Base-by-base conservation (phyloP, 2,888 invertebrate species). In the Horisme vitalbata region DNA sequence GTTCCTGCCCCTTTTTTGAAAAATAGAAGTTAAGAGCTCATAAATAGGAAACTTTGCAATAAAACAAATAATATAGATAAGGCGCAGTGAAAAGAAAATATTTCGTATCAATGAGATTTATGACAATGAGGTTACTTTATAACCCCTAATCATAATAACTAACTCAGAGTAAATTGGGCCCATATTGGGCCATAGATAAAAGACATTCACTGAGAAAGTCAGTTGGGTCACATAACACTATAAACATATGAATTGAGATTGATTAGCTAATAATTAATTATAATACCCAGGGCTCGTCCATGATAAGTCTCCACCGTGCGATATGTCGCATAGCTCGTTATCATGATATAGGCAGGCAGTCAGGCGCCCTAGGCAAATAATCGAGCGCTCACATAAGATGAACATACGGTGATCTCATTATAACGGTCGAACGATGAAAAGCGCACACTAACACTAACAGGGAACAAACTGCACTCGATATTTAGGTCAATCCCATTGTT, bases 371-470 rank as follows among this genome's bases (percentile, higher is more conserved):
- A 28, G 35, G 34, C 46, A 54, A 44, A 59, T 63, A 52, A 57
- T 55, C 58, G 41, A 47, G 55, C 64, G 61, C 63, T 68, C 55
- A 63, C 66, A 62, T 65, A 68, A 67, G 59, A 71, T 71, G 65
- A 70, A 70, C 67, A 69, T 64, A 66, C 72, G 58, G 64, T 67
- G 71, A 79, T 76, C 78, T 75, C 74, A 79, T 83, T 81, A 79
- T 69, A 59, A 58, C 65, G 59, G 64, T 59, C 65, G 60, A 71
- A 55, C 68, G 72, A 79, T 76, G 79, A 79, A 79, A 82, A 75
- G 75, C 70, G 66, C 71, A 69, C 57, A 65, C 59, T 64, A 59
- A 69, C 57, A 65, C 59, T 64, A 59, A 52, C 59, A 58, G 49
- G 48, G 52, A 63, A 71, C 61, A 60, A 60, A 66, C 67, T 70